Conservation (phyloP, 2,113 vertebrate species). For the Cavia aperea region DNA sequence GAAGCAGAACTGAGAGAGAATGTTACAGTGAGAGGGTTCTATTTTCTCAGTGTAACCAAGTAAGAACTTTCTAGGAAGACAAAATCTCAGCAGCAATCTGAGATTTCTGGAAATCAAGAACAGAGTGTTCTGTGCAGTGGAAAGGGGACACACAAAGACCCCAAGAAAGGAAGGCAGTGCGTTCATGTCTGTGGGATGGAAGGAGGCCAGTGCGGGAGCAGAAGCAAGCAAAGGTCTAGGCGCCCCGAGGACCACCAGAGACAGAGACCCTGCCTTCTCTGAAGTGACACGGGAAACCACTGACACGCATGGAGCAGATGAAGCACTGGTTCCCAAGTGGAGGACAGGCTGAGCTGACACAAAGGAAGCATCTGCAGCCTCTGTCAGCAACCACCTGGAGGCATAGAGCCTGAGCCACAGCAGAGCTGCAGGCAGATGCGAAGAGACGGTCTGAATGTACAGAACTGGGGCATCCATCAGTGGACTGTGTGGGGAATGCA, state of each 20-base stretch:
- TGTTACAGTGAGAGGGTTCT: neutral
- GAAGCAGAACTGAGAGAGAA: neutral
- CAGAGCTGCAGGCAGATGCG: neutral
- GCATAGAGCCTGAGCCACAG: neutral
- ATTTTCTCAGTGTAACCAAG: neutral
- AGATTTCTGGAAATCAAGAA: neutral
- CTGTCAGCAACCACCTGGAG: neutral
- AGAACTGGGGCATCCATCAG: neutral
- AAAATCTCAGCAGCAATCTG: neutral
- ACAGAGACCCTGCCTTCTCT: neutral
- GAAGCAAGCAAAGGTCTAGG: neutral
- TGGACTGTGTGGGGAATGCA: neutral
- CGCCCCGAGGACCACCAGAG: neutral
- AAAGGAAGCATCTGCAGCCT: neutral
- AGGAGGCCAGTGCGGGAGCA: neutral
- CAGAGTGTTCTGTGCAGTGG: neutral
- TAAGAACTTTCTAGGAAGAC: neutral
- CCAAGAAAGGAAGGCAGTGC: neutral
- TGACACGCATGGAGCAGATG: neutral
- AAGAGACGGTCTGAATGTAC: neutral
- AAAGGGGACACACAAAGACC: neutral
- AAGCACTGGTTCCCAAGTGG: neutral
- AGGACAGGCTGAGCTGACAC: neutral
- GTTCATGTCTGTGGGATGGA: neutral
- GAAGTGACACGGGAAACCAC: neutral